Evolutionary conservation across 1,140 invertebrate genomes (phyloP).

Genomic region (Goniozus legneri): DNA sequence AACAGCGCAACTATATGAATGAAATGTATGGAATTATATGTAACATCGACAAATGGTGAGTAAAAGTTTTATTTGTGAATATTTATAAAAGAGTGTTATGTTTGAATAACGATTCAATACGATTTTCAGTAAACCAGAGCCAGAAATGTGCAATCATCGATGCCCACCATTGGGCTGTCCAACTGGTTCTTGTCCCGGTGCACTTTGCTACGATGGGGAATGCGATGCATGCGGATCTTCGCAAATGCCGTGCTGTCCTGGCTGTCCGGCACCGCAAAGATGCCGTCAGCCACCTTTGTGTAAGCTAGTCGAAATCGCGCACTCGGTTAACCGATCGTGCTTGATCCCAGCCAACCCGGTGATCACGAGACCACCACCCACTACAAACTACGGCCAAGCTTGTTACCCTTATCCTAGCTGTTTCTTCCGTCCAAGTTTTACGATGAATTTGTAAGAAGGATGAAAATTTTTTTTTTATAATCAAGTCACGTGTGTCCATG

Average conservation of each 20-base stretch:
- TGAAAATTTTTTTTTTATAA: no score
- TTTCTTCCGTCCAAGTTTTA: no score
- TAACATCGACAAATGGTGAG: slow-evolving; percentile 27
- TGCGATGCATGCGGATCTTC: slow-evolving; percentile 30
- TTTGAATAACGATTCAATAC: no score
- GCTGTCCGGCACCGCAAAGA: not conserved
- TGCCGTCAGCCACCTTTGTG: no score
- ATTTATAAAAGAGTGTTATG: not conserved
- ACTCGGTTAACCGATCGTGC: no score
- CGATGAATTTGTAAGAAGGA: no score
- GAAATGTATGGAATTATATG: slow-evolving; percentile 24
- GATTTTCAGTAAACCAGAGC: slow-evolving; percentile 31
- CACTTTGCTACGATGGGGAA: slow-evolving; percentile 20
- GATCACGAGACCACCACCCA: not conserved
- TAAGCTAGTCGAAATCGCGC: no score
- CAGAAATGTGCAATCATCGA: slow-evolving; percentile 32
- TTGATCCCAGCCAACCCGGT: no score
- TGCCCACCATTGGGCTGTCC: slow-evolving; percentile 39
- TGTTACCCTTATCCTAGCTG: no score
- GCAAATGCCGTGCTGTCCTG: slow-evolving; percentile 21
- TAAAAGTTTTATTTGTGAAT: not conserved
- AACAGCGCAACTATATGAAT: slow-evolving; percentile 27
- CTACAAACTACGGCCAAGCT: no score
- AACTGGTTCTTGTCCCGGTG: slow-evolving; percentile 31
- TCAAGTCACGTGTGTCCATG: no score